Evolutionary conservation across 2,113 vertebrate genomes (phyloP), one percentile per base, ranked within the genome.

Genomic region (Calidris pygmaea): DNA sequence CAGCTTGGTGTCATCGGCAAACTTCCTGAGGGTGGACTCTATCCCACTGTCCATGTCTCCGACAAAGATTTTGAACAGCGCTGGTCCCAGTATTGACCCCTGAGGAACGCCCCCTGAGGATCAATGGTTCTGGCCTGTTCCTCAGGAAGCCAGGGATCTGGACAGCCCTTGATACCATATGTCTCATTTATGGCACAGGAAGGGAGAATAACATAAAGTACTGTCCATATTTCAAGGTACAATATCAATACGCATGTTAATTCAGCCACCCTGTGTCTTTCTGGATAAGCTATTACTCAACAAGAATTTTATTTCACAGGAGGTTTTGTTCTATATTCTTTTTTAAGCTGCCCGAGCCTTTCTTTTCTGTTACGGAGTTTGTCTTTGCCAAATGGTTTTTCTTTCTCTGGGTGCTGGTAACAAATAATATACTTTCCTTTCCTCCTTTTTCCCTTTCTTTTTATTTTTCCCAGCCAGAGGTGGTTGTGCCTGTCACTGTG

Each of bases 391-490:
- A 87, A 84, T 75, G 72, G 45, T 93, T 96, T 96, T 70, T 94
- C 85, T 94, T 84, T 81, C 92, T 96, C 24, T 74, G 85, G 83
- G 93, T 94, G 68, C 60, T 95, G 75, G 85, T 96, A 85, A 95
- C 87, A 93, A 96, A 67, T 96, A 87, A 97, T 93, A 62, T 24
- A 66, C 96, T 96, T 95, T 94, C 81, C 97, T 75, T 95, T 98
- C 94, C 94, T 97, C 88, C 94, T 97, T 97, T 95, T 97, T 90
- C 96, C 96, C 94, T 97, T 97, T 97, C 98, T 97, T 94, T 97
- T 98, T 94, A 98, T 97, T 98, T 98, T 98, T 98, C 98, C 95
- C 98, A 98, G 98, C 98, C 98, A 97, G 98, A 98, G 97, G 98
- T 99, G 98, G 96, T 98, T 98, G 93, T 98, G 81, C 97, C 91